Conservation (phyloP, 2,113 vertebrate species). For the Pteruthius melanotis region DNA sequence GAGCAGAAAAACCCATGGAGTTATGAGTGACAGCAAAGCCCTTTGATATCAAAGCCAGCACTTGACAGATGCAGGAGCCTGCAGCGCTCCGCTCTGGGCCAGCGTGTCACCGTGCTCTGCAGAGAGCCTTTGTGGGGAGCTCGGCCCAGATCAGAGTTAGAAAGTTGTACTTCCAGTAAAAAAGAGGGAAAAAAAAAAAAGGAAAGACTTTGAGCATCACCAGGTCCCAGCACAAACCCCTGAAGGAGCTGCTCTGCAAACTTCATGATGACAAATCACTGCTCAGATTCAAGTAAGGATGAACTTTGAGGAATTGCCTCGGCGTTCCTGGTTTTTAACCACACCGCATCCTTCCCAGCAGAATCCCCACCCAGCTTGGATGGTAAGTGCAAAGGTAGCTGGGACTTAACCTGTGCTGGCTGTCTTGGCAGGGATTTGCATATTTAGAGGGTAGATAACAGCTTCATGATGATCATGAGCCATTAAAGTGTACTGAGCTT, state of each 20-base stretch:
- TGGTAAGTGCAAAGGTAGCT: fast-evolving
- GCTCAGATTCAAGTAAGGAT: background rate
- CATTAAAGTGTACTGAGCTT: background rate
- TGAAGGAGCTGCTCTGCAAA: background rate
- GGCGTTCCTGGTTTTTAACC: background rate
- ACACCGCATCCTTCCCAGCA: fast-evolving
- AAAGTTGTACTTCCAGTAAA: background rate
- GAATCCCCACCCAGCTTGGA: fast-evolving
- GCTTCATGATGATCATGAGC: background rate
- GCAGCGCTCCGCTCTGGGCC: background rate
- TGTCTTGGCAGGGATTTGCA: background rate
- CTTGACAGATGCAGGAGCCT: slow-evolving; percentile 30
- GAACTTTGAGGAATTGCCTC: background rate
- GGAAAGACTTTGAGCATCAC: background rate
- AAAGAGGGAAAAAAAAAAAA: background rate
- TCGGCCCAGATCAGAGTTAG: background rate
- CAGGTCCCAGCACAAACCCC: background rate
- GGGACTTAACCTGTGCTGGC: background rate
- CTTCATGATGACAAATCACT: fast-evolving
- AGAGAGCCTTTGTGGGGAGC: background rate
- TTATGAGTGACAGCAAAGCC: background rate
- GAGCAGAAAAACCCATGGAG: background rate
- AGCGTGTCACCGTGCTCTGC: background rate
- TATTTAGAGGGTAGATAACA: background rate
- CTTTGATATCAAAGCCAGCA: slow-evolving; percentile 31